Percentiles rank a stretch among this genome's conserved stretches.
These are phyloP conservation scores for Caenorhabditis japonica DNA, from an alignment of 2,888 invertebrate genomes.

Conservation along the genomic window DNA sequence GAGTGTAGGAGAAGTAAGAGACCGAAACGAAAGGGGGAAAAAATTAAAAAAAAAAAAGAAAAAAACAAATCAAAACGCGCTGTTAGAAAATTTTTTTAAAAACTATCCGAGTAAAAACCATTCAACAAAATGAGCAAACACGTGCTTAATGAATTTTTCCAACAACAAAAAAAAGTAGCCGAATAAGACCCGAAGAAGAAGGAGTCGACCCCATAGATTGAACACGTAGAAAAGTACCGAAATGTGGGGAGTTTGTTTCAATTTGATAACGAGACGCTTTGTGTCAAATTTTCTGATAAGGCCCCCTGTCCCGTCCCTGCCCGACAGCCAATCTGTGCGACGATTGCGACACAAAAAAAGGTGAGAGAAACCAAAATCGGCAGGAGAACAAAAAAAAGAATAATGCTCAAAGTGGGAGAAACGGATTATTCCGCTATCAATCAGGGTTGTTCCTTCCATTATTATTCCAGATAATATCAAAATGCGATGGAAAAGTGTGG, in stretches of 20 bases:
- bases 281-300: slow-evolving; percentile 24
- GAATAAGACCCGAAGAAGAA: no score
- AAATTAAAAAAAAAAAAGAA: no score
- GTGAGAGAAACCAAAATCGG: neutral
- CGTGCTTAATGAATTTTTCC: no score
- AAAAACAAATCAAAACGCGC: no score
- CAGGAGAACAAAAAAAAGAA: slow-evolving; percentile 1
- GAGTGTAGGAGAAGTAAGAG: no score
- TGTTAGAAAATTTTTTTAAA: no score
- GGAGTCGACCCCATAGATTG: slow-evolving; percentile 18
- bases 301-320: no score
- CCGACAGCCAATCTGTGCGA: slow-evolving; percentile 7
- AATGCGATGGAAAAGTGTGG: slow-evolving; percentile 3
- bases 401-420: neutral
- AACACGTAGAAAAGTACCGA: slow-evolving; percentile 17
- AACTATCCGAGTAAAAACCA: no score
- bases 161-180: no score
- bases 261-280: slow-evolving; percentile 25
- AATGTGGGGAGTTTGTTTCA: slow-evolving; percentile 5
- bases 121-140: no score
- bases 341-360: slow-evolving; percentile 2
- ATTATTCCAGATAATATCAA: slow-evolving; percentile 7
- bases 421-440: neutral
- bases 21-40: no score
- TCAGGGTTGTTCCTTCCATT: no score